phyloP scores from a whole-genome alignment of 2,888 invertebrate species.

The Hydrotaea cyrtoneurina region DNA sequence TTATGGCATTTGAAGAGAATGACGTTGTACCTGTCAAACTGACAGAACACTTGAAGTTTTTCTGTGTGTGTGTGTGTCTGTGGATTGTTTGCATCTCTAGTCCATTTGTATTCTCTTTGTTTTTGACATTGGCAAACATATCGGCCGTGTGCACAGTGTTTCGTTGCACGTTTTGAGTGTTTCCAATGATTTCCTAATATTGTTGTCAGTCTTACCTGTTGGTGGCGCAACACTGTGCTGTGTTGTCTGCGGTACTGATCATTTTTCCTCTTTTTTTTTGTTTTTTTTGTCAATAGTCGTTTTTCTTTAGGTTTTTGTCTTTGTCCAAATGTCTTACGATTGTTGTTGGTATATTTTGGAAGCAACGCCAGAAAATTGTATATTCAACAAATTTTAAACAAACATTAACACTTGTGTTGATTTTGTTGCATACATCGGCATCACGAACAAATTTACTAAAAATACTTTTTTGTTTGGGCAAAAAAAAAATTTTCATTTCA shows the following conservation, averaged over 20 bases:
- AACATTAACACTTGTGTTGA: constrained; percentile 67
- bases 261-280: neutral
- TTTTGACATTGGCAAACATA: constrained; percentile 38
- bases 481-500: constrained; percentile 42
- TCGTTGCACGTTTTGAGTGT: neutral
- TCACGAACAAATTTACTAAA: constrained; percentile 14
- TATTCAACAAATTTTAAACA: constrained; percentile 49
- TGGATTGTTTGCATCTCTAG: neutral
- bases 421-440: constrained; percentile 41
- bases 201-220: neutral
- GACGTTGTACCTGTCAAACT: constrained; percentile 47
- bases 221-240: constrained; percentile 20
- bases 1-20: constrained; percentile 25
- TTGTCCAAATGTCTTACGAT: neutral
- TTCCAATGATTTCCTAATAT: neutral
- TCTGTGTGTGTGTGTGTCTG: neutral
- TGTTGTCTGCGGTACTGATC: no score
- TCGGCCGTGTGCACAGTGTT: neutral
- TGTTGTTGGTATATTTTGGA: neutral
- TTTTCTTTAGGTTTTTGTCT: neutral
- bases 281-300: constrained; percentile 1
- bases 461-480: constrained; percentile 32
- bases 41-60: constrained; percentile 42
- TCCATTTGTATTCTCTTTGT: no score
- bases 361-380: constrained; percentile 11